These are phyloP conservation scores for Prietella phreatophila DNA, from an alignment of 2,113 vertebrate genomes.

Conservation along the genomic window DNA sequence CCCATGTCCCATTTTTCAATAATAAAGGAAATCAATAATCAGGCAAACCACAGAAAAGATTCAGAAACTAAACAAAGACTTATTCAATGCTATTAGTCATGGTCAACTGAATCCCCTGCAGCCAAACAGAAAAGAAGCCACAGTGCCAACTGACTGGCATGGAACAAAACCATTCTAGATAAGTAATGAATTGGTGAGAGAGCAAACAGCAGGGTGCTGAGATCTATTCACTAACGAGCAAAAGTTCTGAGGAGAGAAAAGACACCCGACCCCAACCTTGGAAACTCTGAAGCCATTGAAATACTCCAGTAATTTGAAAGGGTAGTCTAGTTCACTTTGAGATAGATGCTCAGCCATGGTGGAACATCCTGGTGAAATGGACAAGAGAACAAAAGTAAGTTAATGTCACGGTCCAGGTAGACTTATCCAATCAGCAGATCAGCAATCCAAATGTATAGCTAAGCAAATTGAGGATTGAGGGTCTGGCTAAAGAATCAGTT, in stretches of 20 bases:
- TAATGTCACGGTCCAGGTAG: not conserved
- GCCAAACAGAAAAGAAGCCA: not conserved
- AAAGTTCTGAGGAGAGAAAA: not conserved
- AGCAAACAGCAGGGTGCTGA: not conserved
- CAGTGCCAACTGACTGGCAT: not conserved
- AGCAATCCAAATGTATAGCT: not conserved
- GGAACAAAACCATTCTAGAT: not conserved
- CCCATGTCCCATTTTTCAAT: not conserved
- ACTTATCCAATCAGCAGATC: not conserved
- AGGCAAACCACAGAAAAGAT: not conserved
- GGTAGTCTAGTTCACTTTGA: slow-evolving; percentile 75
- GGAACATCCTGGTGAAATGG: not conserved
- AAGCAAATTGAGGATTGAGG: not conserved
- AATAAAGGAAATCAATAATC: not conserved
- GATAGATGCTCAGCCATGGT: slow-evolving; percentile 72
- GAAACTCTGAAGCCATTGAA: slow-evolving; percentile 74
- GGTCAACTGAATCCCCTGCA: not conserved
- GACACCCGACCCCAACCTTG: slow-evolving; percentile 60
- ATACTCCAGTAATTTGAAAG: slow-evolving; percentile 75
- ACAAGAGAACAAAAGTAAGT: too few species aligned
- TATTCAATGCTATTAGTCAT: not conserved
- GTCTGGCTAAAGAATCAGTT: not conserved
- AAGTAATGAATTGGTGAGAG: not conserved
- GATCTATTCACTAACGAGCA: not conserved
- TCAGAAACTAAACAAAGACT: not conserved